A percentile compares a stretch with the other conserved stretches of the same genome.
phyloP scores from a whole-genome alignment of 2,113 vertebrate species.

The Dasypus novemcinctus region DNA sequence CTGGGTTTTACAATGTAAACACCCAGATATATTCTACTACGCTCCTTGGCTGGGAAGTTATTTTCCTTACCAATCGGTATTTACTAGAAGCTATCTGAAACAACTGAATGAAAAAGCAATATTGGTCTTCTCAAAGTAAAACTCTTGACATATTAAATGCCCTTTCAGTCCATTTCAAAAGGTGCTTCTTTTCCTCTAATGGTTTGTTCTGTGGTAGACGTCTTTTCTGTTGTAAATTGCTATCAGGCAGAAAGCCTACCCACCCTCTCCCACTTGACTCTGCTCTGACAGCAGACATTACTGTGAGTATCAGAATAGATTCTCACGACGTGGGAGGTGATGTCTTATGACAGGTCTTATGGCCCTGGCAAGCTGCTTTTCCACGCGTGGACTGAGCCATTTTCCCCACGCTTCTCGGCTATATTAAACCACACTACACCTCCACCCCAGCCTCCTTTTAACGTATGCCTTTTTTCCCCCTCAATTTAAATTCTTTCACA shows the following conservation, averaged over 20 bases:
- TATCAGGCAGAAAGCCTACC: neutral
- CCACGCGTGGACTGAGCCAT: neutral
- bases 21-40: neutral
- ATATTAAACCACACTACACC: neutral
- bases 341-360: neutral
- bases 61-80: accelerated
- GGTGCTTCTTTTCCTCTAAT: neutral
- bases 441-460: neutral
- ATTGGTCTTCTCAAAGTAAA: neutral
- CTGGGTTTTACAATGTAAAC: neutral
- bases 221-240: neutral
- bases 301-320: neutral
- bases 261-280: neutral
- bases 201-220: neutral
- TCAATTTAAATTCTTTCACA: neutral
- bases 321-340: neutral
- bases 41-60: neutral
- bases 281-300: neutral
- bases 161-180: neutral
- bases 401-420: neutral
- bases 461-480: neutral
- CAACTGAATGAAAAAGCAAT: neutral
- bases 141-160: neutral
- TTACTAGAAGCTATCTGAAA: neutral
- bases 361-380: neutral